Conservation (phyloP, 2,888 invertebrate genomes). For the Acanthosepion lycidas region DNA sequence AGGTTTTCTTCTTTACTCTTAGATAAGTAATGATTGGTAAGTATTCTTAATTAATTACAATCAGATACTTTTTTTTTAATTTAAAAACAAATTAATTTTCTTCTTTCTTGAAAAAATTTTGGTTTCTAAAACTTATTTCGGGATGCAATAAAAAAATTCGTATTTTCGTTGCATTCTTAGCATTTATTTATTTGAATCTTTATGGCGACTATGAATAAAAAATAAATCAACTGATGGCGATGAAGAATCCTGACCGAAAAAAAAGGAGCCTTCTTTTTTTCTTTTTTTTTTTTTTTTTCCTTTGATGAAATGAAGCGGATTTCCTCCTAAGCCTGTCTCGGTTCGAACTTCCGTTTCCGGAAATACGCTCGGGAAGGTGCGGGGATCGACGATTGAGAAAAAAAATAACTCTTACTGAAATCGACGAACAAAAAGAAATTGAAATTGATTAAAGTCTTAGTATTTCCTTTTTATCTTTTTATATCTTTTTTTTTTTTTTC, state of each 20-base stretch:
- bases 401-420: not conserved
- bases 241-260: not conserved
- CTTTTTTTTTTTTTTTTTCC: no score
- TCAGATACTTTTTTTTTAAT: not conserved
- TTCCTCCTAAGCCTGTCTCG: not conserved
- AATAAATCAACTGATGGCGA: not conserved
- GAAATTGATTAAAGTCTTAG: not conserved
- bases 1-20: not conserved
- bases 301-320: not conserved
- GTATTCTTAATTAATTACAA: not conserved
- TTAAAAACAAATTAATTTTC: not conserved
- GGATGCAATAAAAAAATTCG: not conserved
- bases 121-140: not conserved
- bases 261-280: not conserved
- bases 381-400: not conserved
- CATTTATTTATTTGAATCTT: not conserved
- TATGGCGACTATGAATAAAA: not conserved
- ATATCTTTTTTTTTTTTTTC: no score
- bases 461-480: not conserved
- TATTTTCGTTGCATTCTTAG: not conserved
- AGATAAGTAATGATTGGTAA: not conserved
- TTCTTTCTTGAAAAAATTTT: not conserved
- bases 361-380: not conserved
- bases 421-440: not conserved
- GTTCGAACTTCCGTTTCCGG: conserved; percentile 22